phyloP scores from a whole-genome alignment of 1,140 invertebrate species.

The Papilio xuthus region DNA sequence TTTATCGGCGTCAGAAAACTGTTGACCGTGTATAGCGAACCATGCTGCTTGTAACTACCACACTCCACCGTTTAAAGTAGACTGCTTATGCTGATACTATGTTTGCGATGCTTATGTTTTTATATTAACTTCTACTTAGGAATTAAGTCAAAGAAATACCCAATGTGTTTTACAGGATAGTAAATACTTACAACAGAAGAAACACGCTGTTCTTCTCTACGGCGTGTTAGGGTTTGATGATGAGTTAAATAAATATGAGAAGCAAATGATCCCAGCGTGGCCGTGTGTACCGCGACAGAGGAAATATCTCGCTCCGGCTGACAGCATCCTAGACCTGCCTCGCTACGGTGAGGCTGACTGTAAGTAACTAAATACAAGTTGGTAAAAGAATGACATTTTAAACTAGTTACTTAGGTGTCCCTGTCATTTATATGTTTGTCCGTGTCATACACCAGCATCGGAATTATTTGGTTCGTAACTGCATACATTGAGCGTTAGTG shows the following conservation, averaged over 20 bases:
- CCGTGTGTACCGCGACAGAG: slow-evolving; percentile 63
- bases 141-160: neutral
- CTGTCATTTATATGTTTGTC: too few species aligned
- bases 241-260: neutral
- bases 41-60: too few species aligned
- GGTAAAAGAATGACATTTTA: too few species aligned
- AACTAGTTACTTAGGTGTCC: too few species aligned
- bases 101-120: too few species aligned
- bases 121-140: neutral
- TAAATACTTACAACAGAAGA: slow-evolving; percentile 58
- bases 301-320: slow-evolving; percentile 63
- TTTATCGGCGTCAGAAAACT: too few species aligned
- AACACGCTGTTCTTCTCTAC: slow-evolving; percentile 57
- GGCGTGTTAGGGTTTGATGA: slow-evolving; percentile 57
- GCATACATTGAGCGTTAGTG: too few species aligned
- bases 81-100: too few species aligned
- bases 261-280: slow-evolving; percentile 50
- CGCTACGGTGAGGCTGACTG: slow-evolving; percentile 63
- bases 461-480: too few species aligned
- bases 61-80: too few species aligned
- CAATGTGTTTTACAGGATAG: slow-evolving; percentile 46
- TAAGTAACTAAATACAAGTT: slow-evolving; percentile 48
- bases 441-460: too few species aligned
- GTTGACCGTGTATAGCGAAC: too few species aligned
- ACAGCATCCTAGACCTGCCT: slow-evolving; percentile 69